These are phyloP conservation scores for Pseudomugil tenellus DNA, from an alignment of 2,797 vertebrate species.

Conservation along the genomic window DNA sequence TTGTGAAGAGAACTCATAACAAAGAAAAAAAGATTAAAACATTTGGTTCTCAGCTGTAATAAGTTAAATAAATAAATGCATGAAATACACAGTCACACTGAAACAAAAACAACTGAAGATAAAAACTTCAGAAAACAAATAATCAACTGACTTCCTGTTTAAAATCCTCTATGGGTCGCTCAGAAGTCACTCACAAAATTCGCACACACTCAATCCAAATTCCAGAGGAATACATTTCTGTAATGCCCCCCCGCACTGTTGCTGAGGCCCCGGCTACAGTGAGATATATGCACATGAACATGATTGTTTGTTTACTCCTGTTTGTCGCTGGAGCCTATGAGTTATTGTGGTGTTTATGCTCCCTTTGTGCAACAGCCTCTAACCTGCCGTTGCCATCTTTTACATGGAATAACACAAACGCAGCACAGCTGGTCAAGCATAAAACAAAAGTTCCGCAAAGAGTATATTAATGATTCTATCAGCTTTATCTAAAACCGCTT, in stretches of 20 bases:
- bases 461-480: not conserved
- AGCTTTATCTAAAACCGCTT: not conserved
- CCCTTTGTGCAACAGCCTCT: constrained; percentile 51
- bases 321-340: constrained; percentile 45
- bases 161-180: constrained; percentile 35
- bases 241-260: constrained; percentile 44
- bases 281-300: constrained; percentile 45
- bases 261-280: constrained; percentile 38
- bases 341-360: constrained; percentile 50
- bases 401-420: constrained; percentile 28
- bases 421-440: constrained; percentile 3
- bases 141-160: constrained; percentile 55
- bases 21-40: constrained; percentile 33
- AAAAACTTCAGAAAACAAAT: constrained; percentile 22
- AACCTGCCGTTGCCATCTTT: constrained; percentile 45
- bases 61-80: not conserved
- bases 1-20: constrained; percentile 10
- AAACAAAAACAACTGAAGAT: constrained; percentile 6
- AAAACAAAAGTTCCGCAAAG: constrained; percentile 2
- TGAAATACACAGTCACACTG: not conserved
- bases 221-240: constrained; percentile 51
- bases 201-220: constrained; percentile 49
- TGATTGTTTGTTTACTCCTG: constrained; percentile 63
- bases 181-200: constrained; percentile 44
- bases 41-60: not conserved